Base-by-base conservation (phyloP, 2,113 vertebrate genomes). In the Mormyrus iriodes region DNA sequence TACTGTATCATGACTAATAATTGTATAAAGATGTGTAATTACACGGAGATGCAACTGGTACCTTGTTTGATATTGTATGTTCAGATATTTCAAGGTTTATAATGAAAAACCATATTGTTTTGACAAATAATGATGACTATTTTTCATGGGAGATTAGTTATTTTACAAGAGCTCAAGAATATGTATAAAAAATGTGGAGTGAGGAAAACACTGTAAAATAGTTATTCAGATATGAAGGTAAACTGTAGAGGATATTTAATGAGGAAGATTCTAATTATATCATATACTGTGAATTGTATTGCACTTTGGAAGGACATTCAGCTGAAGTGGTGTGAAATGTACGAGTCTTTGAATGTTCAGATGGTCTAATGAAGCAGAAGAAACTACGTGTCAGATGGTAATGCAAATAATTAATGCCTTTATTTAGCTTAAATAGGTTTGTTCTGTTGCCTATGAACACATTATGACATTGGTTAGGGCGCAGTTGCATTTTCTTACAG, bases 221-320 rank as follows among this genome's bases (percentile, higher is more conserved):
- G 31, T 58, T 31, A 42, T 79, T 53, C 58, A 24, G 21, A 48
- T 85, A 76, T 76, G 13, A 79, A 53, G 51, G 51, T 86, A 31
- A 52, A 55, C 17, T n/a, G 0, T 19, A 86, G 15, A 55, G 51
- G 73, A 79, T 55, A 9, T 85, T 85, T 85, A 27, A 85, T 19
- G 51, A 52, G 4, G 17, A 53, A 86, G 10, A 53, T 35, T 31
- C 85, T 58, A 85, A 85, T 48, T 27, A 13, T 49, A 51, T 85
- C n/a, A 85, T 86, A 79, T 39, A 86, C 49, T 86, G 85, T 86
- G 85, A 86, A 55, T 55, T 86, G 46, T 12, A 51, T 49, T 85
- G 19, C 83, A 85, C 83, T 85, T 46, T 51, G 83, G 83, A n/a
- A 51, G n/a, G 5, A 31, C 7, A 51, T 24, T 12, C 21, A 51